phyloP scores from a whole-genome alignment of 1,140 invertebrate genomes.

The Drosophila repletoides region DNA sequence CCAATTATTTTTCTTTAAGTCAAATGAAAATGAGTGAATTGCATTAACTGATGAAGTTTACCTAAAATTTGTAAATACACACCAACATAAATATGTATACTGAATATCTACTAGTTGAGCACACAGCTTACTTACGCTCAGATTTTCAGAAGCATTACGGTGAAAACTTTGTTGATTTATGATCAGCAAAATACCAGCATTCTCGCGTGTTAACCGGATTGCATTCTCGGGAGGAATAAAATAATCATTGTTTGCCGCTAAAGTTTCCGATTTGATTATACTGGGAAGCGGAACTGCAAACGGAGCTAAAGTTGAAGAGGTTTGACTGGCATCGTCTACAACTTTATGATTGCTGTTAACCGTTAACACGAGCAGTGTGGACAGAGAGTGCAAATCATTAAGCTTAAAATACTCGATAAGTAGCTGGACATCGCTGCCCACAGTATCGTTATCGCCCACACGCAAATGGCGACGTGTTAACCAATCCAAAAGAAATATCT shows the following conservation, averaged over 20 bases:
- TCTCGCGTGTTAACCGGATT: constrained; percentile 34
- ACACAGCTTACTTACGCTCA: constrained; percentile 21
- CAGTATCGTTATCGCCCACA: constrained; percentile 51
- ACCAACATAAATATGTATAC: too few species aligned
- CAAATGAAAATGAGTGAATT: too few species aligned
- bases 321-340: too few species aligned
- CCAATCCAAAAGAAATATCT: constrained; percentile 75
- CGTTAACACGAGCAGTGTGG: constrained; percentile 52
- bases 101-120: too few species aligned
- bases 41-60: too few species aligned
- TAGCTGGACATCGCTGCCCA: constrained; percentile 53
- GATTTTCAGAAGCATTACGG: constrained; percentile 23
- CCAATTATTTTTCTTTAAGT: too few species aligned
- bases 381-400: constrained; percentile 53
- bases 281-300: too few species aligned
- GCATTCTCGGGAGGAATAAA: constrained; percentile 2
- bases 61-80: too few species aligned
- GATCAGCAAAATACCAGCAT: constrained; percentile 67
- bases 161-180: constrained; percentile 74
- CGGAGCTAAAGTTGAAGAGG: too few species aligned
- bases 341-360: constrained; percentile 54
- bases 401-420: constrained; percentile 72
- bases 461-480: constrained; percentile 42
- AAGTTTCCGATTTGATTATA: too few species aligned
- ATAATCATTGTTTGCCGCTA: too few species aligned